Base-by-base conservation (phyloP, 2,797 vertebrate genomes). In the Pteropus rufus region DNA sequence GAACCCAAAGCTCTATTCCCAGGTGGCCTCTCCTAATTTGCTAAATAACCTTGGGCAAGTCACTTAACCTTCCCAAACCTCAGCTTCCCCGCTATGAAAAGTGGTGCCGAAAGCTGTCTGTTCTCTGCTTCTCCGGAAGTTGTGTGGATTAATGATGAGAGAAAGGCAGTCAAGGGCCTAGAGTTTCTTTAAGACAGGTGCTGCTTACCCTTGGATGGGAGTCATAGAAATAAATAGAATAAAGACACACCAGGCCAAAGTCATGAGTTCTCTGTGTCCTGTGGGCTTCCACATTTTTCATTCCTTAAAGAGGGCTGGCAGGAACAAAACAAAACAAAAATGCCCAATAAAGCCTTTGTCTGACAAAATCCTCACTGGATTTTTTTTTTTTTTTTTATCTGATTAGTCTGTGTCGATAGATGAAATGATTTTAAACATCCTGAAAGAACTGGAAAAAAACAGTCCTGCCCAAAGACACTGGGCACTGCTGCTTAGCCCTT, bases 1-100 rank as follows among this genome's bases (percentile, higher is more conserved):
- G 80, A 90, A 65, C 92, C 80, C 34, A 39, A 44, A 49, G 80
- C 81, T 83, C 67, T 21, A 1, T n/a, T 87, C 94, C 87, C 96
- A 29, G 41, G 67, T 21, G 89, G 77, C 77, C 49, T 41, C 73
- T 80, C 64, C 73, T 96, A 89, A 97, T 91, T 96, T 95, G 89
- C 94, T 92, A 70, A 97, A 91, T 76, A 94, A 96, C 94, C 93
- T 82, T 95, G 95, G 73, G 89, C 92, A 80, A 96, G 95, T 96
- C 97, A 93, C 88, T 93, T 95, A 88, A 93, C 96, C 87, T 92
- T 82, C 93, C 64, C 90, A 91, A 92, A 72, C 80, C 91, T 56
- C 76, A 26, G 89, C 76, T 56, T 75, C 67, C 92, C 93, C 7
- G 2, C 84, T 39, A 10, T 41, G 69, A 39, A n/a, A 86, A 80